Conservation (phyloP, 2,797 vertebrate genomes). For the Catharus ustulatus region DNA sequence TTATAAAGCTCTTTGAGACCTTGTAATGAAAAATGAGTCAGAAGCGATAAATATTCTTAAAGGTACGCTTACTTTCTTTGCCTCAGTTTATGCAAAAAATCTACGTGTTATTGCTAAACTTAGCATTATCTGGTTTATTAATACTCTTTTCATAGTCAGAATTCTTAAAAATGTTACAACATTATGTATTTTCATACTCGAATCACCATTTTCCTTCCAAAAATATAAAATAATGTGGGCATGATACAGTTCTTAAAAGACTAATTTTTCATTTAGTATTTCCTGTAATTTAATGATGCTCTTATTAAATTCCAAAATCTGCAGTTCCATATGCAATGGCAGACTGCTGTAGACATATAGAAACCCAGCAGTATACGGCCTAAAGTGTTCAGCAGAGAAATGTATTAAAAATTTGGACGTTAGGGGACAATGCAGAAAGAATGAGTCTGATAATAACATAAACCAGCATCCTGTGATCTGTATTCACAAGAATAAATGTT, state of each 20-base stretch:
- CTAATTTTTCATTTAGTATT: background rate
- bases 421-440: background rate
- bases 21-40: background rate
- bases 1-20: background rate
- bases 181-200: background rate
- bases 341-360: background rate
- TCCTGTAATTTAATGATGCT: background rate
- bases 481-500: background rate
- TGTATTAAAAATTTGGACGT: background rate
- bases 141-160: background rate
- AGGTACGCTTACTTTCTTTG: background rate
- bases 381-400: background rate
- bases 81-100: background rate
- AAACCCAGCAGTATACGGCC: background rate
- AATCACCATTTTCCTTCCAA: background rate
- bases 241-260: background rate
- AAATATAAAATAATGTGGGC: background rate
- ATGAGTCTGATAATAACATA: background rate
- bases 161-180: background rate
- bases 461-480: background rate
- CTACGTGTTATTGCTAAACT: background rate
- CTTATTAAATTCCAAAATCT: background rate
- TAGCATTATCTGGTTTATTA: background rate
- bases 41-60: background rate
- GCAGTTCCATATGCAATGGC: background rate